Conservation (phyloP, 1,140 invertebrate species). For the honey bee (Apis mellifera) region Amel_HAv3.1 CM009936.2:4438001-4438500, state of each 20-base stretch:
- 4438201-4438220: conserved; percentile 80
- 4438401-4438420: neutral
- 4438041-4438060: conserved; percentile 25
- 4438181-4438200: conserved; percentile 67
- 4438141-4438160: conserved; percentile 64
- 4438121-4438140: conserved; percentile 51
- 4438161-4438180: conserved; percentile 66
- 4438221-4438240: conserved; percentile 93
- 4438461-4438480: neutral
- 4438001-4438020: conserved; percentile 31
- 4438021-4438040: conserved; percentile 45
- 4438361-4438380: conserved; percentile 75
- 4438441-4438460: neutral
- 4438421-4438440: neutral
- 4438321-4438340: conserved; percentile 83
- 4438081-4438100: conserved; percentile 8
- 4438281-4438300: conserved; percentile 70
- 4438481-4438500: too few relatives aligned
- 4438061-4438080: conserved; percentile 67
- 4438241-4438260: conserved; percentile 88
- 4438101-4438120: conserved; percentile 43
- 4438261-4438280: conserved; percentile 74
- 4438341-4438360: conserved; percentile 75
- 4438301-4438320: conserved; percentile 84
- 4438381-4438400: neutral